A percentile compares a stretch with the other conserved stretches of the same genome.
These are phyloP conservation scores for Dexiosoma caninum DNA, from an alignment of 2,888 invertebrate species.

Conservation along the genomic window DNA sequence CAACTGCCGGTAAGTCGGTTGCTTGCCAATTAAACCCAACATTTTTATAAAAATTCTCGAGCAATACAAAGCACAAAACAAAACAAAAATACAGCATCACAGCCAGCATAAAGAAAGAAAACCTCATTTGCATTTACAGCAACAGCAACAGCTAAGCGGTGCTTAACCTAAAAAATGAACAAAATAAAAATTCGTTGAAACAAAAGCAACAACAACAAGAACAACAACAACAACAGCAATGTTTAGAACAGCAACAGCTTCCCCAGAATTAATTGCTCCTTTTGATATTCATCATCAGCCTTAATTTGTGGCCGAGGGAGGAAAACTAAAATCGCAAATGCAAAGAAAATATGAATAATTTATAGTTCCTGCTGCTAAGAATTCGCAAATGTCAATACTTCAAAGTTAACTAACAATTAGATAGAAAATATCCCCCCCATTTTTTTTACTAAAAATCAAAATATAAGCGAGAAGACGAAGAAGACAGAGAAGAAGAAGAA, in stretches of 20 bases:
- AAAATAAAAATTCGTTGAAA: constrained; percentile 28
- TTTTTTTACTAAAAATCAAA: not conserved
- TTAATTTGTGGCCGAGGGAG: constrained; percentile 12
- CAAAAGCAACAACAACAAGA: constrained; percentile 14
- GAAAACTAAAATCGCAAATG: not conserved
- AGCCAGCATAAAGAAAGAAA: not conserved
- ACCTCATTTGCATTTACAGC: constrained; percentile 39
- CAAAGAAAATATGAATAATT: constrained; percentile 45
- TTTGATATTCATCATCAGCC: constrained; percentile 25
- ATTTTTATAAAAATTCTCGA: constrained; percentile 3
- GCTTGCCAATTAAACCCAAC: constrained; percentile 29
- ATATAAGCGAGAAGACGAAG: not conserved
- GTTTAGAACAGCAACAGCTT: constrained; percentile 14
- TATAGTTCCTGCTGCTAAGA: constrained; percentile 61
- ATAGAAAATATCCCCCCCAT: constrained; percentile 54
- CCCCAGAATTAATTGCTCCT: constrained; percentile 40
- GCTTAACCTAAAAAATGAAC: constrained; percentile 57
- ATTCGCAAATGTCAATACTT: constrained; percentile 49
- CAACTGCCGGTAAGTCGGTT: not conserved
- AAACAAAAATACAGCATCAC: not conserved
- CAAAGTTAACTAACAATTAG: constrained; percentile 60
- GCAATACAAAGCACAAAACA: not conserved
- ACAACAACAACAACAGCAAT: not conserved
- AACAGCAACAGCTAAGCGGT: constrained; percentile 38
- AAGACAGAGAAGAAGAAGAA: not conserved